Evolutionary conservation across 2,888 invertebrate species (phyloP).

Genomic region (Hypena proboscidalis): DNA sequence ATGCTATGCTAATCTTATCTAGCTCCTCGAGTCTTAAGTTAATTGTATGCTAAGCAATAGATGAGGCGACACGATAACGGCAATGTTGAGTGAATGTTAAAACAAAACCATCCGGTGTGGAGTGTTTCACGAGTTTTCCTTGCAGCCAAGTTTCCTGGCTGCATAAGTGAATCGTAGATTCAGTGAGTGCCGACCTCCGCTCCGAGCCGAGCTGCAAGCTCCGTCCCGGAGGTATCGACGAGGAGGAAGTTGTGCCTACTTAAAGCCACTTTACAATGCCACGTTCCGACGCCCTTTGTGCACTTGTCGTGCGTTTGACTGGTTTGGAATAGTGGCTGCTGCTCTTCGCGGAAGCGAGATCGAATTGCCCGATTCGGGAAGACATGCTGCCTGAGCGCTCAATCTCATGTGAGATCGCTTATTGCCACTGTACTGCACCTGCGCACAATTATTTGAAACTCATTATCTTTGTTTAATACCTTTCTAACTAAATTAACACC

Average conservation of each 20-base stretch:
- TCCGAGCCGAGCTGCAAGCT: too few species aligned
- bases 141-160: slow-evolving; percentile 52
- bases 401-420: slow-evolving; percentile 73
- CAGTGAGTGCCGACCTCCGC: slow-evolving; percentile 54
- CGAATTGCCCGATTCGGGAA: slow-evolving; percentile 60
- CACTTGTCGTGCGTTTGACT: slow-evolving; percentile 73
- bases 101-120: slow-evolving; percentile 42
- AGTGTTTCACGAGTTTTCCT: slow-evolving; percentile 54
- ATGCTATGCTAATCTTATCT: neutral
- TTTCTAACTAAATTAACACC: slow-evolving; percentile 14
- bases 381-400: slow-evolving; percentile 62
- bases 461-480: slow-evolving; percentile 35
- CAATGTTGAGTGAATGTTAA: slow-evolving; percentile 16
- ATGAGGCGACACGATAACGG: neutral
- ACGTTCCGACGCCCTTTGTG: slow-evolving; percentile 66
- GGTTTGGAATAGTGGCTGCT: slow-evolving; percentile 60
- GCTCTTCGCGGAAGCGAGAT: slow-evolving; percentile 73
- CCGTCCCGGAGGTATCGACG: slow-evolving; percentile 50
- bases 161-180: slow-evolving; percentile 65
- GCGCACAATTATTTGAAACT: slow-evolving; percentile 44
- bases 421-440: slow-evolving; percentile 55
- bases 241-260: slow-evolving; percentile 57
- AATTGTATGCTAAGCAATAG: slow-evolving; percentile 1
- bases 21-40: neutral
- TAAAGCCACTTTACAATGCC: slow-evolving; percentile 64